Base-by-base conservation (phyloP, 1,140 invertebrate genomes). In the Solenopsis invicta region DNA sequence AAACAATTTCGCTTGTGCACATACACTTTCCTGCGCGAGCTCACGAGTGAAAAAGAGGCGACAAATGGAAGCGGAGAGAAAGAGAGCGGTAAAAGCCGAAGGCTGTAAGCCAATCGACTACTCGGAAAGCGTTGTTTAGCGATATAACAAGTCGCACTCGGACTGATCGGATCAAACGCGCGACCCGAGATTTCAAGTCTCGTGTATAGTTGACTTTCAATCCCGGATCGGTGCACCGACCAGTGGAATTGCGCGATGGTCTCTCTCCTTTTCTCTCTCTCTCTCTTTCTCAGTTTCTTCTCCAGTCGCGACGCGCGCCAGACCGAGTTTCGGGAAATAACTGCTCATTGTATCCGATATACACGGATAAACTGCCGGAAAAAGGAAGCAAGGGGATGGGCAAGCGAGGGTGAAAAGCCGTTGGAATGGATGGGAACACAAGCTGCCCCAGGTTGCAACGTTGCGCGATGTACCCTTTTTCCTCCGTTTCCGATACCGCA, bases 161-260 rank as follows among this genome's bases (percentile, higher is more conserved):
- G 16, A 16, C 13, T 89, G 89, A 90, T 89, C 88, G 88, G 77
- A 90, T 90, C 74, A 89, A 61, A 18, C n/a, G 34, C n/a, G 9
- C 54, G 24, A 64, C 12, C 56, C 50, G 59, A 81, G 82, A 41
- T 87, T 89, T 90, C 59, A 87, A 85, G 48, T 85, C 85, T 67
- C 37, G 16, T 24, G 18, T 21, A 50, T 41, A 72, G 16, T 45
- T 41, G 21, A 50, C 45, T 88, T 76, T 56, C 69, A 56, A 9
- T 3, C 34, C 4, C 18, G 9, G 34, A 16, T 48, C 41, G 34
- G 34, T 69, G 5, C 34, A 71, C 34, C 34, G 50, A 78, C 34
- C 34, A 41, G n/a, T 54, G 12, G 50, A 64, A 21, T 76, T 34
- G 21, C 18, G n/a, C 8, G 48, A 37, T 24, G 24, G n/a, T 81